Evolutionary conservation across 37 sponge, comb jelly and placozoan genomes (phyloP).

Genomic region (Aphrocallistes beatrix): DNA sequence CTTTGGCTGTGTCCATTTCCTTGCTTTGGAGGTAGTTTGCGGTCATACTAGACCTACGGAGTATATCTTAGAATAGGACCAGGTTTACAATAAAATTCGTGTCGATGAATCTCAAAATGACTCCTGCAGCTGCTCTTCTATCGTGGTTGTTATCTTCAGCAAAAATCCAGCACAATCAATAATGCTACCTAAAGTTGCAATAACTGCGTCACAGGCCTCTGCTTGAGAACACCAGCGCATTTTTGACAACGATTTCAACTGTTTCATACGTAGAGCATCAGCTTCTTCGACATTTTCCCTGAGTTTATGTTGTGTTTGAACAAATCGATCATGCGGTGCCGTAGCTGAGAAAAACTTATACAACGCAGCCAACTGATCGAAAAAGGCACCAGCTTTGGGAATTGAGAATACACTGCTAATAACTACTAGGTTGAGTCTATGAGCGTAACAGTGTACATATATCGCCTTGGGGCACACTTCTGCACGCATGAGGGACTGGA

Average conservation of each 20-base stretch:
- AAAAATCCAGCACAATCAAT: too few relatives aligned
- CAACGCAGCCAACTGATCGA: conserved; percentile 7
- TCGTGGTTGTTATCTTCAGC: not conserved
- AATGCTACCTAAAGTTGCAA: conserved; percentile 3
- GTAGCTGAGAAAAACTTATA: conserved; percentile 2
- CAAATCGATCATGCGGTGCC: conserved; percentile 6
- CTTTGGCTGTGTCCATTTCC: not conserved
- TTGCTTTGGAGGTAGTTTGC: conserved; percentile 5
- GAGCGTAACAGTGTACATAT: conserved; percentile 16
- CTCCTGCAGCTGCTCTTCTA: conserved; percentile 10
- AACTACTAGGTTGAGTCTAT: conserved; percentile 4
- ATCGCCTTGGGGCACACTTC: not conserved
- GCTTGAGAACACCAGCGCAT: conserved; percentile 5
- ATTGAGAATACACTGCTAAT: not conserved
- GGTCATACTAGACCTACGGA: not conserved
- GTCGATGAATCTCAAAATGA: not conserved
- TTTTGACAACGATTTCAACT: conserved; percentile 10
- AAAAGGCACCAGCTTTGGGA: not conserved
- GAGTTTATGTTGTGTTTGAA: not conserved
- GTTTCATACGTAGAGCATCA: not conserved
- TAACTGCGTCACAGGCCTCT: conserved; percentile 5
- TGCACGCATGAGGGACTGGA: conserved; percentile 15
- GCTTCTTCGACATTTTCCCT: not conserved
- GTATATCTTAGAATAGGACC: conserved; percentile 14
- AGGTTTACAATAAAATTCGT: conserved; percentile 10